Conservation (phyloP, 2,888 invertebrate genomes). For the Temnothorax ravouxi region DNA sequence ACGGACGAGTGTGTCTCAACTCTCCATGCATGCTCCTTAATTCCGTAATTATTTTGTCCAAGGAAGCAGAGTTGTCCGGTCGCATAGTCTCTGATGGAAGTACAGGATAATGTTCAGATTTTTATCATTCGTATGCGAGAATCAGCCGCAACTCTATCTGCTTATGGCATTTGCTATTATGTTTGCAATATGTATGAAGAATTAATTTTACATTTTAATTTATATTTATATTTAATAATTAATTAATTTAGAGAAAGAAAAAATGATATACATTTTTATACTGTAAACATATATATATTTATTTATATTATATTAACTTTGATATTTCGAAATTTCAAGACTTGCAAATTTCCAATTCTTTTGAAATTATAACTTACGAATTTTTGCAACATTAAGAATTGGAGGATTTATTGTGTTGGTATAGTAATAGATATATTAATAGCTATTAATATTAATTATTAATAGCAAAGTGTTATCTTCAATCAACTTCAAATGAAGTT, state of each 20-base stretch:
- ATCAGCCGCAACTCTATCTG: background rate
- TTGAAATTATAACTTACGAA: background rate
- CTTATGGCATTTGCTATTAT: background rate
- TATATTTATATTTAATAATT: background rate
- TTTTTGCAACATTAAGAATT: background rate
- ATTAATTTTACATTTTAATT: background rate
- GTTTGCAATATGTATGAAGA: background rate
- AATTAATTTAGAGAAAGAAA: background rate
- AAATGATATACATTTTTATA: background rate
- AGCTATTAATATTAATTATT: background rate
- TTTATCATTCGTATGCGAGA: background rate
- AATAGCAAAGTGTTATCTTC: background rate
- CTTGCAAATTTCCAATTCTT: background rate
- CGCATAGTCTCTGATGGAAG: background rate
- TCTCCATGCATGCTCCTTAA: constrained; percentile 41
- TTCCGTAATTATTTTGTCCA: constrained; percentile 32
- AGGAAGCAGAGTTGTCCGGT: background rate
- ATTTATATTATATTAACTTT: background rate
- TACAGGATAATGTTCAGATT: background rate
- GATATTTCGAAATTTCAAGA: background rate
- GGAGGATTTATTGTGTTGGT: background rate
- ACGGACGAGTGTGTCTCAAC: constrained; percentile 31
- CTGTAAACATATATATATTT: background rate
- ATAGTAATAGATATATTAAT: background rate
- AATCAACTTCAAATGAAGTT: background rate